Percentiles rank a stretch among this genome's conserved stretches.
Conservation (phyloP, 2,797 vertebrate species). For the Rousettus madagascariensis region DNA sequence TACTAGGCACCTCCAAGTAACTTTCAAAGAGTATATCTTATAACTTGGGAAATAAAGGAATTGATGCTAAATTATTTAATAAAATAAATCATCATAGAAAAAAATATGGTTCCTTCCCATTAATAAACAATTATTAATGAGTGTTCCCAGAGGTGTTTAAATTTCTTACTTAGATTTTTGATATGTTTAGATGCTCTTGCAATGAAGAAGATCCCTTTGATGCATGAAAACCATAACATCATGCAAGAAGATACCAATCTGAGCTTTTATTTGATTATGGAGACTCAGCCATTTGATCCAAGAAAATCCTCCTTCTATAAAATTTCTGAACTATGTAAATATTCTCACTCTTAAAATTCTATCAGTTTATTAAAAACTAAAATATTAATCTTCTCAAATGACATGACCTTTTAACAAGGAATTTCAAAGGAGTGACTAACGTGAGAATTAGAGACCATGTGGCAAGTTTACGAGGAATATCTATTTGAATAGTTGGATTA, state of each 20-base stretch:
- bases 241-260: neutral
- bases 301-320: neutral
- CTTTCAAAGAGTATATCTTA: neutral
- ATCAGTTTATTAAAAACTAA: neutral
- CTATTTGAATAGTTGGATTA: neutral
- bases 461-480: neutral
- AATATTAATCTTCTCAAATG: slow-evolving; percentile 22
- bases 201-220: neutral
- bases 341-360: neutral
- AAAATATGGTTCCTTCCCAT: neutral
- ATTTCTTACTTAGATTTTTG: neutral
- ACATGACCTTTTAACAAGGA: neutral
- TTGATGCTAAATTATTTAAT: neutral
- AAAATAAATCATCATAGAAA: neutral
- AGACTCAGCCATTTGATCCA: neutral
- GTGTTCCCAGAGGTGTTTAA: neutral
- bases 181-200: neutral
- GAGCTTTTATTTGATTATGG: neutral
- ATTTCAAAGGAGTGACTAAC: neutral
- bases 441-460: neutral
- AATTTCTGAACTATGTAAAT: slow-evolving; percentile 1
- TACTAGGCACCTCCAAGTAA: neutral
- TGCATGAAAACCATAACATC: neutral
- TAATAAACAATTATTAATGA: neutral
- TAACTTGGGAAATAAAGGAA: neutral